Evolutionary conservation across 2,888 invertebrate genomes (phyloP).

Genomic region (Watsonalla binaria): DNA sequence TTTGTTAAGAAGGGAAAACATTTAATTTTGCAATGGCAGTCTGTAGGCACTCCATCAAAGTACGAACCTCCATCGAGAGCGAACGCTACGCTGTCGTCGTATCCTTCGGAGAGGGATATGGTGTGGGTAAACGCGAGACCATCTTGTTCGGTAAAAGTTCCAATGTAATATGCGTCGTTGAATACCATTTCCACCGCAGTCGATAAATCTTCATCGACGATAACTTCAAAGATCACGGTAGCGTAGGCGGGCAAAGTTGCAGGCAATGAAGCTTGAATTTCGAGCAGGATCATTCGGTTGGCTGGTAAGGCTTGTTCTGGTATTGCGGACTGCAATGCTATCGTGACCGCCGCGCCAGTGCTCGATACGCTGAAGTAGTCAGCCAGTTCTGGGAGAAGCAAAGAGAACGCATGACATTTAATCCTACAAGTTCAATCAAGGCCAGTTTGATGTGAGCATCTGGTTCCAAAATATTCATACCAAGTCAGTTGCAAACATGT

Average conservation of each 20-base stretch:
- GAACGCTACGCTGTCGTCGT: slow-evolving; percentile 10
- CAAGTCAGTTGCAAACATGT: no score
- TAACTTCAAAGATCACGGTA: slow-evolving; percentile 8
- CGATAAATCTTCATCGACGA: background rate
- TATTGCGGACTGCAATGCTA: slow-evolving; percentile 7
- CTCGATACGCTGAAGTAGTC: slow-evolving; percentile 10
- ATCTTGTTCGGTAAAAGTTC: background rate
- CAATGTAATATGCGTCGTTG: background rate
- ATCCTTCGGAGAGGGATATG: slow-evolving; percentile 6
- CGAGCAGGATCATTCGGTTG: slow-evolving; percentile 19
- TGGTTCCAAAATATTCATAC: no score
- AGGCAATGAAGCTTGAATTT: slow-evolving; percentile 11
- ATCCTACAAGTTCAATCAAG: background rate
- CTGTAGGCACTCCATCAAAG: no score
- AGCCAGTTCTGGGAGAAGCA: slow-evolving; percentile 12
- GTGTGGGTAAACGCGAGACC: background rate
- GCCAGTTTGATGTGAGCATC: no score
- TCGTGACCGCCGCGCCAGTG: slow-evolving; percentile 10
- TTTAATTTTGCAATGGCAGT: background rate
- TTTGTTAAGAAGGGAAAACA: background rate
- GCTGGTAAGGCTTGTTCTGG: slow-evolving; percentile 16
- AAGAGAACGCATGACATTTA: no score
- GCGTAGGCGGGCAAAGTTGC: slow-evolving; percentile 8
- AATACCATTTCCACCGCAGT: slow-evolving; percentile 11
- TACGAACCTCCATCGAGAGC: slow-evolving; percentile 12